Percentiles rank a stretch among this genome's conserved stretches.
phyloP scores from a whole-genome alignment of 2,888 invertebrate genomes.

The Hofmannophila pseudospretella region DNA sequence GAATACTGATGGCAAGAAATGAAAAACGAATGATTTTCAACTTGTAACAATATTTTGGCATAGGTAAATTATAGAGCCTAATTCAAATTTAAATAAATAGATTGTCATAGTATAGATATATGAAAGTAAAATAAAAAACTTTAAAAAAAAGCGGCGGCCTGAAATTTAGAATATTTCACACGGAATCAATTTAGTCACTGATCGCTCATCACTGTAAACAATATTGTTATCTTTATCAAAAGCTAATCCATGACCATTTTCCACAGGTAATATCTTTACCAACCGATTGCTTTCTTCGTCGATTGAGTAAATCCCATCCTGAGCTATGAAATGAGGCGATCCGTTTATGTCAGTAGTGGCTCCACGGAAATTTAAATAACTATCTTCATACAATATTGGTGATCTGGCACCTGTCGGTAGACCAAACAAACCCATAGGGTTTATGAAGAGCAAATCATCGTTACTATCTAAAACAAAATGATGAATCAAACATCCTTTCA shows the following conservation, averaged over 20 bases:
- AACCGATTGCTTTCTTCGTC: constrained; percentile 28
- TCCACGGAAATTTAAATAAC: constrained; percentile 36
- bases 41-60: too few species aligned
- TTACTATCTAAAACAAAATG: constrained; percentile 39
- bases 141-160: too few species aligned
- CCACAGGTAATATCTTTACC: constrained; percentile 27
- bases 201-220: constrained; percentile 44
- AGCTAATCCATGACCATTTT: constrained; percentile 45
- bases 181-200: constrained; percentile 36
- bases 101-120: too few species aligned
- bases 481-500: constrained; percentile 37
- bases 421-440: constrained; percentile 35
- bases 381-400: constrained; percentile 28
- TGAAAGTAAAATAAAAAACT: too few species aligned
- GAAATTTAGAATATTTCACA: not conserved
- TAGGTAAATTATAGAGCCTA: too few species aligned
- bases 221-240: constrained; percentile 50
- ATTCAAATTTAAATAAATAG: too few species aligned
- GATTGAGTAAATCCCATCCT: constrained; percentile 44
- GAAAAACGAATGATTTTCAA: too few species aligned
- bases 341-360: constrained; percentile 36
- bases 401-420: constrained; percentile 25
- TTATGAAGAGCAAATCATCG: constrained; percentile 38
- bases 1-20: too few species aligned
- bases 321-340: constrained; percentile 37